These are phyloP conservation scores for Tetraneura akinire DNA, from an alignment of 1,140 invertebrate genomes.

Conservation along the genomic window DNA sequence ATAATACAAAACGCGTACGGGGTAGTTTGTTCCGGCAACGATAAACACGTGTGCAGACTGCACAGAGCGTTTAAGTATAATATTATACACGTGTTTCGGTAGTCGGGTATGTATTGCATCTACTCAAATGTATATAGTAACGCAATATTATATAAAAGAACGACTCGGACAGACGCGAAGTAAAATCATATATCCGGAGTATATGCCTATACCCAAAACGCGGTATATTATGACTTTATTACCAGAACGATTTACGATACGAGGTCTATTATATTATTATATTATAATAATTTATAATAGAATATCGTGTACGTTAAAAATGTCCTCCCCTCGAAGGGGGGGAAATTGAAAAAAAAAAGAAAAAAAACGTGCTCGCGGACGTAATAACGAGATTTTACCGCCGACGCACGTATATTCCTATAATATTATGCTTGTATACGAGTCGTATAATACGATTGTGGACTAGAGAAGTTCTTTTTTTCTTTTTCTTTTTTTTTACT, in stretches of 20 bases:
- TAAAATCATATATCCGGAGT: too few relatives aligned
- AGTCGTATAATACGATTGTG: background rate
- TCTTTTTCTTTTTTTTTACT: too few relatives aligned
- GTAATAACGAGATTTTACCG: background rate
- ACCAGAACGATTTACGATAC: background rate
- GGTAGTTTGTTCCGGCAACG: background rate
- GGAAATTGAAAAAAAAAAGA: background rate
- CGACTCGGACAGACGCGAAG: too few relatives aligned
- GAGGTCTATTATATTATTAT: too few relatives aligned
- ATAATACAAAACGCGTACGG: background rate
- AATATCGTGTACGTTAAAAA: background rate
- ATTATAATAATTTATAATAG: background rate
- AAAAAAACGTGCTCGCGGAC: background rate
- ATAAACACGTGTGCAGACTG: slow-evolving; percentile 10
- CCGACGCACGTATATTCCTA: background rate
- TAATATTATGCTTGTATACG: too few relatives aligned
- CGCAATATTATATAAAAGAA: too few relatives aligned
- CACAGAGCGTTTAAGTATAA: background rate
- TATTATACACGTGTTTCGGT: slow-evolving; percentile 18
- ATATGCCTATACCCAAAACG: too few relatives aligned
- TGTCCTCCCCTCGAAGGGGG: background rate
- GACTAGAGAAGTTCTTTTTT: background rate
- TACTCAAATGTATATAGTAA: too few relatives aligned
- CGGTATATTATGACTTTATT: background rate
- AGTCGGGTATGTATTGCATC: background rate